Evolutionary conservation across 2,888 invertebrate genomes (phyloP).

Genomic region (Myathropa florea): DNA sequence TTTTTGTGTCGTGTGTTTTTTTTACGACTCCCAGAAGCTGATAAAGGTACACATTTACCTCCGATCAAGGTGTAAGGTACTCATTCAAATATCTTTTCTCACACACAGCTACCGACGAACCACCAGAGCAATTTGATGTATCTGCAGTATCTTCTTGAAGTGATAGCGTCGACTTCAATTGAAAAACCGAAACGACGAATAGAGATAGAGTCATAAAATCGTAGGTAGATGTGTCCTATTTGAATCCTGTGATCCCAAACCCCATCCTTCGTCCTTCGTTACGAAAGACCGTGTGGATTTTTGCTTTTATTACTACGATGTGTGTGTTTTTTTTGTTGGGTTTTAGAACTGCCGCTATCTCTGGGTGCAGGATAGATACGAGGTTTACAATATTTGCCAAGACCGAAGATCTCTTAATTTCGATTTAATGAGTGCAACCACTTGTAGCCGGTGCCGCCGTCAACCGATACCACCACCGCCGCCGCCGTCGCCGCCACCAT

Average conservation of each 20-base stretch:
- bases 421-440: slow-evolving; percentile 54
- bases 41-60: background rate
- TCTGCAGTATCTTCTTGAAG: background rate
- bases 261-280: too few species aligned
- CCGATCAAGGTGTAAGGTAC: background rate
- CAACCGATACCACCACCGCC: background rate
- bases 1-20: background rate
- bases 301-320: slow-evolving; percentile 21
- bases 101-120: background rate
- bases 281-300: background rate
- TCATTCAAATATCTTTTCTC: slow-evolving; percentile 16
- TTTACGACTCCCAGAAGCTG: slow-evolving; percentile 50
- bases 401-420: slow-evolving; percentile 31
- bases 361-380: background rate
- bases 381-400: slow-evolving; percentile 52
- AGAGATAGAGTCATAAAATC: slow-evolving; percentile 46
- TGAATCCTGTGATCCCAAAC: background rate
- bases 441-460: slow-evolving; percentile 39
- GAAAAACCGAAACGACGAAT: slow-evolving; percentile 25
- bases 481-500: background rate
- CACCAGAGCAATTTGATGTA: background rate
- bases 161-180: slow-evolving; percentile 18
- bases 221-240: slow-evolving; percentile 31
- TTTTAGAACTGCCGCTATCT: background rate
- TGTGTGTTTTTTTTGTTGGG: background rate